These are phyloP conservation scores for Danio albolineatus DNA, from an alignment of 2,797 vertebrate species.

Conservation along the genomic window DNA sequence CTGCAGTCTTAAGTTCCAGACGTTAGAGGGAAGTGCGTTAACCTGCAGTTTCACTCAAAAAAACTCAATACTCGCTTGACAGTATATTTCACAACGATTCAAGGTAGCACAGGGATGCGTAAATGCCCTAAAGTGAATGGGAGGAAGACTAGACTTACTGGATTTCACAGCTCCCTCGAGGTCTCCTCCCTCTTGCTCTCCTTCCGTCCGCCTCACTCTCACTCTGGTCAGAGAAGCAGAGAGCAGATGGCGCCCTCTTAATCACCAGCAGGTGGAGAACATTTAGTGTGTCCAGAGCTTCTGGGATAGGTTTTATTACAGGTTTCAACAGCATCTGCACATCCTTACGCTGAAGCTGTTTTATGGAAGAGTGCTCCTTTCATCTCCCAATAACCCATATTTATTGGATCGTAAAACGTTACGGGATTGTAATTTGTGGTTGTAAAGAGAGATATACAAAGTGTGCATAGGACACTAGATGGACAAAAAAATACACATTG, in stretches of 20 bases:
- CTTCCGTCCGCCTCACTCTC: neutral
- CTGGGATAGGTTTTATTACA: conserved; percentile 16
- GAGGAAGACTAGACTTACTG: conserved; percentile 16
- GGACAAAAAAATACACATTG: conserved; percentile 7
- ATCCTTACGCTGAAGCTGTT: conserved; percentile 33
- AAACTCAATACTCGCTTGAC: conserved; percentile 26
- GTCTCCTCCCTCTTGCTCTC: conserved; percentile 15
- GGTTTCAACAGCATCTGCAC: conserved; percentile 38
- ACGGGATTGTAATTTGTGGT: conserved; percentile 28
- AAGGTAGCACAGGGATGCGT: conserved; percentile 4
- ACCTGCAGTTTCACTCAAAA: conserved; percentile 3
- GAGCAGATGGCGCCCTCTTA: conserved; percentile 30
- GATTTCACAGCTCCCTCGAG: conserved; percentile 30
- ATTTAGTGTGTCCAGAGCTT: neutral
- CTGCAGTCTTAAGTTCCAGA: neutral
- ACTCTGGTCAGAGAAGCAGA: conserved; percentile 9
- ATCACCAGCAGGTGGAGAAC: conserved; percentile 29
- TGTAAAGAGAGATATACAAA: conserved; percentile 28
- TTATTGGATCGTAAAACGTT: conserved; percentile 37
- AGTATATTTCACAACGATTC: conserved; percentile 28
- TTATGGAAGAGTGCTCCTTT: conserved; percentile 23
- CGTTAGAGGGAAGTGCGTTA: conserved; percentile 13
- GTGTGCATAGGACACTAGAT: neutral
- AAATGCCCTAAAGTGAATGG: conserved; percentile 16
- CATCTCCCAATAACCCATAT: conserved; percentile 36